Evolutionary conservation across 2,888 invertebrate genomes (phyloP).

Genomic region (Charanyca ferruginea): DNA sequence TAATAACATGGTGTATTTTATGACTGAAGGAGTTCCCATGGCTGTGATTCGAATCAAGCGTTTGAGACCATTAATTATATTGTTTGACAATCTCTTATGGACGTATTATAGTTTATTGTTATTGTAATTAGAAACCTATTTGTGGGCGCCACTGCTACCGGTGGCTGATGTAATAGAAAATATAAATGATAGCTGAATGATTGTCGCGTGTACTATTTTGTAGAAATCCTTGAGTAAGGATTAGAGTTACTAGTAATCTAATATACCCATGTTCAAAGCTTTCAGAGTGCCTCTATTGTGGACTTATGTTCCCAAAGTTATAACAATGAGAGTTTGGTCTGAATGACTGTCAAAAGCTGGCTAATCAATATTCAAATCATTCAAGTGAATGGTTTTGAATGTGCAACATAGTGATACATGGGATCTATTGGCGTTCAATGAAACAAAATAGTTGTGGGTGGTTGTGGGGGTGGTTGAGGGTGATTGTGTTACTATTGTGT

Average conservation of each 20-base stretch:
- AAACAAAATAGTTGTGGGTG: too few species aligned
- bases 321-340: constrained; percentile 18
- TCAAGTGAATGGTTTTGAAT: not conserved
- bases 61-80: constrained; percentile 50
- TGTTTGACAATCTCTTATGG: constrained; percentile 48
- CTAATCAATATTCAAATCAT: constrained; percentile 3
- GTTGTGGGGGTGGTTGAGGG: too few species aligned
- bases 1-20: constrained; percentile 18
- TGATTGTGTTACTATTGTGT: too few species aligned
- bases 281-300: constrained; percentile 26
- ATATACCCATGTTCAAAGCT: constrained; percentile 33
- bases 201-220: constrained; percentile 39
- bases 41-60: constrained; percentile 42
- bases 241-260: constrained; percentile 55
- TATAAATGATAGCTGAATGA: constrained; percentile 46
- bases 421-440: not conserved
- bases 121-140: constrained; percentile 63
- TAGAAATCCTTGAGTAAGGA: constrained; percentile 51
- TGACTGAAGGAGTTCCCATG: constrained; percentile 55
- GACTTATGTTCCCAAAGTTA: constrained; percentile 19
- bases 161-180: constrained; percentile 50
- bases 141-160: constrained; percentile 53
- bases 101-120: constrained; percentile 59
- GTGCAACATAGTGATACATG: not conserved
- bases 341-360: constrained; percentile 17